Percentiles rank a stretch among this genome's conserved stretches.
phyloP scores from a whole-genome alignment of 2,797 vertebrate genomes.

The Sternarchorhynchus goeldii region DNA sequence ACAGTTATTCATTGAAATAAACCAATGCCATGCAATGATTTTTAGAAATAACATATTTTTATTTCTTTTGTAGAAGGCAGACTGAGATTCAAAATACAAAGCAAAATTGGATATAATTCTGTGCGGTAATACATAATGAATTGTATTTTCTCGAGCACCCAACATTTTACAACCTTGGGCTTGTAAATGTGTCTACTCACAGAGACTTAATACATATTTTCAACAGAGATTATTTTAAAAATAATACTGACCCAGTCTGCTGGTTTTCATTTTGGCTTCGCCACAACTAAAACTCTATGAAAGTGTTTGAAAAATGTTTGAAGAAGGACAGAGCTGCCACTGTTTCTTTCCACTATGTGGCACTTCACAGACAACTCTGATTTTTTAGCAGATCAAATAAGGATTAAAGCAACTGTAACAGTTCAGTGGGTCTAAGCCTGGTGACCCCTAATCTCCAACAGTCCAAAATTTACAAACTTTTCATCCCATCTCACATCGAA shows the following conservation, averaged over 20 bases:
- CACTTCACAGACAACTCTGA: not conserved
- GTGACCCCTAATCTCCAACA: not conserved
- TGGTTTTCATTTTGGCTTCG: not conserved
- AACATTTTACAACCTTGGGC: conserved; percentile 8
- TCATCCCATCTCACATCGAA: not conserved
- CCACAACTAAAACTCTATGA: not conserved
- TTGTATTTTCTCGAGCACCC: not conserved
- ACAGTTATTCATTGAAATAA: not conserved
- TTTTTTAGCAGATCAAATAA: not conserved
- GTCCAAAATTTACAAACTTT: not conserved
- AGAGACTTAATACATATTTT: not conserved
- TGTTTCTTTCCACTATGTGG: not conserved
- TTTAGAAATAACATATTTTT: conserved; percentile 61
- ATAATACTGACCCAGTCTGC: not conserved
- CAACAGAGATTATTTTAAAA: not conserved
- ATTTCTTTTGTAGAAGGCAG: conserved; percentile 60
- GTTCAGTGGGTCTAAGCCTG: not conserved
- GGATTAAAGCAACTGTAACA: conserved; percentile 9
- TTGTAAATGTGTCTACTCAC: not conserved
- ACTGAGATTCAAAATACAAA: conserved; percentile 32
- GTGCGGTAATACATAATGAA: conserved; percentile 48
- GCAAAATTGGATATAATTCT: conserved; percentile 15
- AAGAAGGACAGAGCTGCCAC: too few relatives aligned
- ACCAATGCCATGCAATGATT: not conserved
- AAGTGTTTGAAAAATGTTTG: not conserved